Base-by-base conservation (phyloP, 2,888 invertebrate species). In the Hemicrepidius hirtus region DNA sequence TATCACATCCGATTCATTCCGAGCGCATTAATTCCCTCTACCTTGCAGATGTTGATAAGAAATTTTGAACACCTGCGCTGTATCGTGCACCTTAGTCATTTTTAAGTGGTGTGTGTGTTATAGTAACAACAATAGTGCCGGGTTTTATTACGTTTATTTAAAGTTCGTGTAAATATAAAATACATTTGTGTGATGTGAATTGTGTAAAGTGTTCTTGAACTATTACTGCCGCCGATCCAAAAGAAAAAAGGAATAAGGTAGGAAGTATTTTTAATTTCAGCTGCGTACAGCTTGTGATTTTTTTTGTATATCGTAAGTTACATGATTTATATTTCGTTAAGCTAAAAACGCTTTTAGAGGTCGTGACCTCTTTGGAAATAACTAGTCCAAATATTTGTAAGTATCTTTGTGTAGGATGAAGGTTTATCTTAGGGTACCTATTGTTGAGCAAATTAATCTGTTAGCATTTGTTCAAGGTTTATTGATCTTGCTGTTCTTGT, bases 371-470 rank as follows among this genome's bases (percentile, higher is more conserved):
- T 13, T 53, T 24, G 32, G n/a, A 13, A 53, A n/a, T n/a, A 53
- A 21, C 28, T 12, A 49, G 32, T 13, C n/a, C 32, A 53, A 53
- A 53, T 53, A 53, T 53, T 53, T 28, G 53, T 28, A 16, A 53
- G n/a, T 21, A 7, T 28, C n/a, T 53, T 20, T 13, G 10, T 2
- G 12, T 53, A 28, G 28, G 21, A 49, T 49, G 44, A 49, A n/a
- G 53, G 53, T 13, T 53, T 24, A 28, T 28, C 28, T 28, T 28
- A 7, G 53, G 7, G 16, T 9, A n/a, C n/a, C n/a, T n/a, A 21
- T 53, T 16, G 4, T 13, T 28, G 13, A 7, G 7, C 10, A 12
- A 28, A 53, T 28, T 53, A 13, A 5, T 24, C 3, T 24, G 24
- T 24, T 28, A 18, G 1, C 13, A 5, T 3, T 32, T n/a, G n/a